Evolutionary conservation across 2,888 invertebrate species (phyloP).

Genomic region (Tetragonisca angustula): DNA sequence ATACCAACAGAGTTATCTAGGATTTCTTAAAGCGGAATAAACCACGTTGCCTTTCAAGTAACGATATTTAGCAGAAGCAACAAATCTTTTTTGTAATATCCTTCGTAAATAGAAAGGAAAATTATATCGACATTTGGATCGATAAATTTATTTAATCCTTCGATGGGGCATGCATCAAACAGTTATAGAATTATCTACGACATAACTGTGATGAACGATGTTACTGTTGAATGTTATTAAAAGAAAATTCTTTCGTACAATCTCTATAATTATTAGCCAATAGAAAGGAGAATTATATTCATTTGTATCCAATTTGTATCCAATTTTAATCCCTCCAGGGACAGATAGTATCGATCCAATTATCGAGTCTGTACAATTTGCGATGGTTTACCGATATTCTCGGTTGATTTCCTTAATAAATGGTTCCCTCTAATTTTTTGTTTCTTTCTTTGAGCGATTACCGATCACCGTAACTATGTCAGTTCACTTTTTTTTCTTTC

Average conservation of each 20-base stretch:
- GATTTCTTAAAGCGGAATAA: not conserved
- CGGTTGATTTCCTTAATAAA: conserved; percentile 14
- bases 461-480: conserved; percentile 14
- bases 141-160: no score
- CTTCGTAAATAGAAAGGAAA: no score
- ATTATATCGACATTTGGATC: not conserved
- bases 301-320: no score
- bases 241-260: no score
- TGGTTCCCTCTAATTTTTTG: not conserved
- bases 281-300: no score
- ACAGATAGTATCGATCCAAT: no score
- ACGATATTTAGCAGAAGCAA: not conserved
- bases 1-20: not conserved
- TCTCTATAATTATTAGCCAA: no score
- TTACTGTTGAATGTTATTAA: no score
- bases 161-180: no score
- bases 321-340: no score
- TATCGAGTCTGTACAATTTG: not conserved
- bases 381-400: not conserved
- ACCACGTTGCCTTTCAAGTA: not conserved
- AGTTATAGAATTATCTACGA: no score
- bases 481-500: conserved; percentile 8
- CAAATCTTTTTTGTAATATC: not conserved
- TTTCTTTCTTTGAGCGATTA: not conserved
- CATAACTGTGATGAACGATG: no score